Evolutionary conservation across 1,140 invertebrate species (phyloP).

Genomic region (Lucilia cuprina): DNA sequence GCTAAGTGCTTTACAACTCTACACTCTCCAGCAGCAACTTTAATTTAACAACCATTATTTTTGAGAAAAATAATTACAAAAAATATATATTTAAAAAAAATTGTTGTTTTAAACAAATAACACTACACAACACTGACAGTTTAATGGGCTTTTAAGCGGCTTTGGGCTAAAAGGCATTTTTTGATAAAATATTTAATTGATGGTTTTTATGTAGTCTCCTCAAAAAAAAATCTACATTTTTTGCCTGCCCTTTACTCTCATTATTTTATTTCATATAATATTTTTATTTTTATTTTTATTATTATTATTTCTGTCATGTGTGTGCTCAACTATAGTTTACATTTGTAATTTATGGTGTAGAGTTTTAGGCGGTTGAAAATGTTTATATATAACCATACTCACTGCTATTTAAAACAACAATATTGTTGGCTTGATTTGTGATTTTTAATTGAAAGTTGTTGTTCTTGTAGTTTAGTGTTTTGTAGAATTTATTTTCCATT

Average conservation of each 20-base stretch:
- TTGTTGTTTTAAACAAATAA: neutral
- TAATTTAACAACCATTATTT: neutral
- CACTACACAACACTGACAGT: slow-evolving; percentile 17
- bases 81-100: neutral
- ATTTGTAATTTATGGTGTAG: neutral
- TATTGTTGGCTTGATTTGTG: slow-evolving; percentile 19
- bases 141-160: slow-evolving; percentile 34
- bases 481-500: neutral
- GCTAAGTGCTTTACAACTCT: neutral
- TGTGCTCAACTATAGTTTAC: neutral
- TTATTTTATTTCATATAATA: neutral
- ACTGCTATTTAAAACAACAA: too few relatives aligned
- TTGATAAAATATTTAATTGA: slow-evolving; percentile 18
- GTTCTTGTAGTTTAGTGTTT: neutral
- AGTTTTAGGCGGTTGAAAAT: neutral
- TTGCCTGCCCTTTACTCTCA: neutral
- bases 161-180: slow-evolving; percentile 31
- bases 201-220: slow-evolving; percentile 21
- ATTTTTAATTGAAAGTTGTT: slow-evolving; percentile 30
- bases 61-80: neutral
- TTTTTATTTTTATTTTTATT: neutral
- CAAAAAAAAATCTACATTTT: neutral
- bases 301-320: slow-evolving; percentile 6
- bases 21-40: neutral
- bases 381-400: neutral